Conservation (phyloP, 2,888 invertebrate species). For the Mythimna vitellina region DNA sequence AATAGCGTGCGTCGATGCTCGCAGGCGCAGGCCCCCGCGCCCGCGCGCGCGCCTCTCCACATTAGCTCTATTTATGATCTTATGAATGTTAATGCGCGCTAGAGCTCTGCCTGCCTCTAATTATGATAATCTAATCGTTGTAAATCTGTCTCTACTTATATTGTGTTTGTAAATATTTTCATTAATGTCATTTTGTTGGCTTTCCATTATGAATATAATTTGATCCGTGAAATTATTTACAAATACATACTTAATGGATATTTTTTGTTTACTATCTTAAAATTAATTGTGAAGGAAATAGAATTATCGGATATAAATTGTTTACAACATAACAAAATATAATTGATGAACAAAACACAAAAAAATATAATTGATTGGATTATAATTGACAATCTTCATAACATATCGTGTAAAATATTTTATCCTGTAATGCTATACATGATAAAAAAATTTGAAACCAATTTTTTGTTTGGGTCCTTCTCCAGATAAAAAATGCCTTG, state of each 20-base stretch:
- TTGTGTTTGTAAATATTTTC: conserved; percentile 50
- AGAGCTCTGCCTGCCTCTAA: conserved; percentile 26
- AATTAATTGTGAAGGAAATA: neutral
- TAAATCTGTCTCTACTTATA: conserved; percentile 48
- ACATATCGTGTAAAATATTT: neutral
- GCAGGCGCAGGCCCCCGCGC: neutral
- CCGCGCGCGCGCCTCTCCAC: conserved; percentile 28
- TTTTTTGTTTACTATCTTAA: conserved; percentile 25
- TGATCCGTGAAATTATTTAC: conserved; percentile 23
- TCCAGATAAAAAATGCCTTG: neutral
- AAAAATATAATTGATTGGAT: too few species aligned
- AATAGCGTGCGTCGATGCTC: conserved; percentile 49
- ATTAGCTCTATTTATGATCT: conserved; percentile 53
- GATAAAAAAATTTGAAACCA: neutral
- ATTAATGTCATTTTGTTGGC: conserved; percentile 36
- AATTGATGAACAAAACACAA: too few species aligned
- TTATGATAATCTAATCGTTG: conserved; percentile 59
- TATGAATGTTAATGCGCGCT: conserved; percentile 49
- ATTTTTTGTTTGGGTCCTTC: neutral
- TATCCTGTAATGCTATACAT: neutral
- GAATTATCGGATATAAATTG: too few species aligned
- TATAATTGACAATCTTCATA: too few species aligned
- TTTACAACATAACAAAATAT: too few species aligned
- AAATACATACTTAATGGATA: neutral
- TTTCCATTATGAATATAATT: conserved; percentile 31